A percentile compares a stretch with the other conserved stretches of the same genome.
Conservation (phyloP, 2,113 vertebrate species). For the Lethenteron reissneri region DNA sequence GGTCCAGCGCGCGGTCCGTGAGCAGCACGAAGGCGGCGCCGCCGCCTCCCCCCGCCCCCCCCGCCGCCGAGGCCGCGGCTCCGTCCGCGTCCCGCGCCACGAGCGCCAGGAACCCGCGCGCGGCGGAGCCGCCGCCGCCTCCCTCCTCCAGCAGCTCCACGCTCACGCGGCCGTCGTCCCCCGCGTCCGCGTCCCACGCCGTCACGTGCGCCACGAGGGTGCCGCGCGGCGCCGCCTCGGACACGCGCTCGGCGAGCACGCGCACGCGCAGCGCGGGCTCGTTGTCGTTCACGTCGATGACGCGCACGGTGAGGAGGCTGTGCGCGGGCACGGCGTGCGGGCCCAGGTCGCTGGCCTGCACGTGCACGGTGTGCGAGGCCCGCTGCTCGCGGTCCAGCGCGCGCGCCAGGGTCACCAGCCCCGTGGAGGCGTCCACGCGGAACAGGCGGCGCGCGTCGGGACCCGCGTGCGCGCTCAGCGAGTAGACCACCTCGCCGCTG, state of each 20-base stretch:
- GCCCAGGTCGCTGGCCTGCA: slow-evolving; percentile 54
- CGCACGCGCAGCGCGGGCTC: slow-evolving; percentile 98
- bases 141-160: slow-evolving; percentile 86
- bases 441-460: slow-evolving; percentile 40
- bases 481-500: slow-evolving; percentile 67
- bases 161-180: slow-evolving; percentile 83
- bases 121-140: slow-evolving; percentile 38
- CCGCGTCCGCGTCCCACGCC: slow-evolving; percentile 82
- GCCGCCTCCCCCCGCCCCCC: slow-evolving; percentile 77
- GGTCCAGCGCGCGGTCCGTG: slow-evolving; percentile 63
- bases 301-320: slow-evolving; percentile 82
- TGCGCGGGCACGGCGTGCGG: slow-evolving; percentile 57
- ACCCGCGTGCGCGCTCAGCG: slow-evolving; percentile 39
- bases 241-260: slow-evolving; percentile 88
- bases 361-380: slow-evolving; percentile 35
- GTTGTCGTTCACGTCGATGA: slow-evolving; percentile 91
- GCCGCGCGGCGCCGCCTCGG: slow-evolving; percentile 72
- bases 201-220: slow-evolving; percentile 91
- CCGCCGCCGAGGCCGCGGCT: background rate
- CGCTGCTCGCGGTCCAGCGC: slow-evolving; percentile 48
- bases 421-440: slow-evolving; percentile 29
- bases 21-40: slow-evolving; percentile 94
- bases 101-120: no score
- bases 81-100: no score
- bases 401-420: slow-evolving; percentile 30